phyloP scores from a whole-genome alignment of 64 coral and sea anemone species.

The Actinia equina region DNA sequence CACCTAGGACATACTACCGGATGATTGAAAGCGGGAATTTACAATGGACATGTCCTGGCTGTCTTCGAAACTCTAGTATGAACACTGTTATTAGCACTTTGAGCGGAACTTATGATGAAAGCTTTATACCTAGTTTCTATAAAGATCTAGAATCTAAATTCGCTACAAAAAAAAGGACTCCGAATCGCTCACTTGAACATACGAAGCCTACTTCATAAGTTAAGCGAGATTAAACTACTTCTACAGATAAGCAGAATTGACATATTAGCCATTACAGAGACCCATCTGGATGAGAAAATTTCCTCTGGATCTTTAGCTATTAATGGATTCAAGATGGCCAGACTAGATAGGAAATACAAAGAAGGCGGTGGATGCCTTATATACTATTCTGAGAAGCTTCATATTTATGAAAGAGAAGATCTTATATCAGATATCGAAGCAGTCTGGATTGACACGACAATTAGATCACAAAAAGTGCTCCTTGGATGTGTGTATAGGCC shows the following conservation, averaged over 20 bases:
- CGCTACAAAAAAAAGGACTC: slow-evolving; percentile 14
- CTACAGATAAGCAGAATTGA: slow-evolving; percentile 32
- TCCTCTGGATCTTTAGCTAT: background rate
- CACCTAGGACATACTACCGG: slow-evolving; percentile 7
- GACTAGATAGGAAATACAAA: slow-evolving; percentile 44
- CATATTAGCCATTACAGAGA: slow-evolving; percentile 46
- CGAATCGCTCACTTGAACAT: slow-evolving; percentile 44
- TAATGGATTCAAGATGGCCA: slow-evolving; percentile 11
- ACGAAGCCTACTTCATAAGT: slow-evolving; percentile 33
- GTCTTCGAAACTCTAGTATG: slow-evolving; percentile 1
- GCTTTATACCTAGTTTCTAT: slow-evolving; percentile 35
- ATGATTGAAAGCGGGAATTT: slow-evolving; percentile 13
- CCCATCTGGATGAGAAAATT: slow-evolving; percentile 45
- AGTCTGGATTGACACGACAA: slow-evolving; percentile 51
- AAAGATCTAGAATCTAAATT: slow-evolving; percentile 28
- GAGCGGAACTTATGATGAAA: no score
- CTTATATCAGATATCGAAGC: slow-evolving; percentile 66
- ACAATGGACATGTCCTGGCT: slow-evolving; percentile 2
- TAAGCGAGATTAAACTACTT: slow-evolving; percentile 37
- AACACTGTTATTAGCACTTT: no score
- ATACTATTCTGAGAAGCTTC: slow-evolving; percentile 45
- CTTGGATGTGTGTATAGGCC: slow-evolving; percentile 62
- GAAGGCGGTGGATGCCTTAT: slow-evolving; percentile 45
- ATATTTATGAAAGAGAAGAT: slow-evolving; percentile 50
- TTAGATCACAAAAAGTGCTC: slow-evolving; percentile 54